These are phyloP conservation scores for Astropecten irregularis DNA, from an alignment of 53 echinoderm and acorn worm genomes.

Conservation along the genomic window DNA sequence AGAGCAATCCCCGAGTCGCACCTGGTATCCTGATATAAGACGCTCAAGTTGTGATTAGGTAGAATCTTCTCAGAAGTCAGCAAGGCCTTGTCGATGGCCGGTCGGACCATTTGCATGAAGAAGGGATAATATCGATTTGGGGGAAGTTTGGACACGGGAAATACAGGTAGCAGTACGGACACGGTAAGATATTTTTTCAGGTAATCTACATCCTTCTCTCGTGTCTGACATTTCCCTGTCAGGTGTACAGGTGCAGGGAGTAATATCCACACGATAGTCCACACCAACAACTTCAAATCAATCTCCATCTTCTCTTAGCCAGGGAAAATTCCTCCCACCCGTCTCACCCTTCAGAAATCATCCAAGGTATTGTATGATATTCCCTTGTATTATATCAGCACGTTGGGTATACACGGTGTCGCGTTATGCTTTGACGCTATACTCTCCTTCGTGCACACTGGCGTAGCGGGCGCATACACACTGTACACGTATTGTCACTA, in stretches of 20 bases:
- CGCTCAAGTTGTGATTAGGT: conserved; percentile 38
- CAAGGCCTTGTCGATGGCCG: conserved; percentile 45
- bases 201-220: background rate
- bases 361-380: background rate
- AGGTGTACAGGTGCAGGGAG: conserved; percentile 1
- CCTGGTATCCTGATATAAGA: background rate
- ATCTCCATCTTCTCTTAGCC: conserved; percentile 22
- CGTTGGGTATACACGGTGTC: conserved; percentile 4
- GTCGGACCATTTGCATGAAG: conserved; percentile 45
- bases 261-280: background rate
- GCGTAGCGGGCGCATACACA: background rate
- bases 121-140: conserved; percentile 26
- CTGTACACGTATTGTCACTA: background rate
- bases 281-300: conserved; percentile 26
- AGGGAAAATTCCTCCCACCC: background rate
- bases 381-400: background rate
- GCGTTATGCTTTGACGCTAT: background rate
- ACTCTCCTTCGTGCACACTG: background rate
- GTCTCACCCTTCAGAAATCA: background rate
- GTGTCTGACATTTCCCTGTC: background rate
- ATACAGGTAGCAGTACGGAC: conserved; percentile 13
- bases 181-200: background rate
- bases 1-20: conserved; percentile 6
- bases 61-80: background rate
- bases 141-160: conserved; percentile 7